Percentiles rank a stretch among this genome's conserved stretches.
Evolutionary conservation across 2,888 invertebrate species (phyloP).

Genomic region (Euzophera pinguis): DNA sequence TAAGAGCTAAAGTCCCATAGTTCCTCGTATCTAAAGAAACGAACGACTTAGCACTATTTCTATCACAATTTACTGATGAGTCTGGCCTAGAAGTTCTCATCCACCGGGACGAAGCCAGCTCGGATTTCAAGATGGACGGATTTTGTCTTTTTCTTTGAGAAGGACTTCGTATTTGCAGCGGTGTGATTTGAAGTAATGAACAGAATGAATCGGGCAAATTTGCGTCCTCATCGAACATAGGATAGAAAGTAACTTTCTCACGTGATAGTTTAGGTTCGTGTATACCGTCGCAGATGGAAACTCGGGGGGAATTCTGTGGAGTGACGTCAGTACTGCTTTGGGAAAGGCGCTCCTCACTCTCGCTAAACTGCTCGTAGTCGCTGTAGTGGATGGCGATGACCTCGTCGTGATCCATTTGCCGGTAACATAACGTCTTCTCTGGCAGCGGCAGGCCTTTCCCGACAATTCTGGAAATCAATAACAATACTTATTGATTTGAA

Average conservation of each 20-base stretch:
- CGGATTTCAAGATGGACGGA: conserved; percentile 64
- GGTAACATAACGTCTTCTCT: conserved; percentile 48
- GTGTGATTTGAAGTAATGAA: conserved; percentile 68
- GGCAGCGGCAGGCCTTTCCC: conserved; percentile 60
- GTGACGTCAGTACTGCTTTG: conserved; percentile 70
- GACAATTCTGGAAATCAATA: conserved; percentile 47
- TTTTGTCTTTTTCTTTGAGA: conserved; percentile 53
- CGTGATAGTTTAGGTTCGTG: conserved; percentile 43
- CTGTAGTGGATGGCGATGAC: conserved; percentile 69
- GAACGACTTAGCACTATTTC: conserved; percentile 72
- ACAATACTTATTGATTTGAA: conserved; percentile 20
- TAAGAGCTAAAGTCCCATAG: conserved; percentile 44
- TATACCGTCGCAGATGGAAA: conserved; percentile 43
- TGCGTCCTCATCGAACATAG: conserved; percentile 42
- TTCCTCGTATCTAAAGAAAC: conserved; percentile 64
- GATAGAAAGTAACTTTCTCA: conserved; percentile 47
- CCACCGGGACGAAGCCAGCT: conserved; percentile 72
- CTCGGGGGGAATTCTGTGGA: conserved; percentile 66
- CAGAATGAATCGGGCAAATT: conserved; percentile 60
- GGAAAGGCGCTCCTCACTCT: conserved; percentile 66
- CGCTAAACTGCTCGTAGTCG: conserved; percentile 64
- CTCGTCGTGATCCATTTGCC: conserved; percentile 66
- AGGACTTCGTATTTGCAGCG: conserved; percentile 63
- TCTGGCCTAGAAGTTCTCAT: conserved; percentile 65
- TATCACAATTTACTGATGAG: conserved; percentile 61